phyloP scores from a whole-genome alignment of 2,113 vertebrate genomes.

The Ciconia stormi region DNA sequence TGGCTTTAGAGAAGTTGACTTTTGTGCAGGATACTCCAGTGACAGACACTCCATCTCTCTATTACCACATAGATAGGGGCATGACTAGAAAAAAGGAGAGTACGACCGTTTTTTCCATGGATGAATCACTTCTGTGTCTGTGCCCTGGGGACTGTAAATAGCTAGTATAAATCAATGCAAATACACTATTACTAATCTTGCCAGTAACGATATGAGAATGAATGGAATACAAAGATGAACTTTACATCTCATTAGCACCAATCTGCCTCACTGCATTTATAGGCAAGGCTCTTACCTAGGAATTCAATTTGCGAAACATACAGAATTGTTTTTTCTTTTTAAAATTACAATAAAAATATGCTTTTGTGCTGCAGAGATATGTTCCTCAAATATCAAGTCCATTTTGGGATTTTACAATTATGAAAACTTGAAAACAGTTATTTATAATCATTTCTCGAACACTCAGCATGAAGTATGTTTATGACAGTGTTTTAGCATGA shows the following conservation, averaged over 20 bases:
- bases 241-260: neutral
- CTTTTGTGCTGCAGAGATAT: neutral
- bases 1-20: neutral
- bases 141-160: constrained; percentile 16
- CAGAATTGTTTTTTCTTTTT: neutral
- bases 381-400: neutral
- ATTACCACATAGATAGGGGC: neutral
- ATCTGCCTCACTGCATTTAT: neutral
- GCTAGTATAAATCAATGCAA: neutral
- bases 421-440: neutral
- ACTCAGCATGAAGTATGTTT: neutral
- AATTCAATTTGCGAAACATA: neutral
- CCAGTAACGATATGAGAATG: constrained; percentile 6
- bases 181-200: neutral
- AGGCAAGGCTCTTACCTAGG: neutral
- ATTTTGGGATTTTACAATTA: neutral
- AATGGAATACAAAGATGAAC: neutral
- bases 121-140: neutral
- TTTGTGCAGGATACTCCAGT: neutral
- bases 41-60: neutral
- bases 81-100: neutral
- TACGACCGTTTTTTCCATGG: neutral
- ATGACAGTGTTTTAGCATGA: neutral
- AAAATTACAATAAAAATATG: neutral
- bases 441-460: neutral